These are phyloP conservation scores for Hippoglossus hippoglossus DNA, from an alignment of 2,797 vertebrate genomes.

Conservation along the genomic window DNA sequence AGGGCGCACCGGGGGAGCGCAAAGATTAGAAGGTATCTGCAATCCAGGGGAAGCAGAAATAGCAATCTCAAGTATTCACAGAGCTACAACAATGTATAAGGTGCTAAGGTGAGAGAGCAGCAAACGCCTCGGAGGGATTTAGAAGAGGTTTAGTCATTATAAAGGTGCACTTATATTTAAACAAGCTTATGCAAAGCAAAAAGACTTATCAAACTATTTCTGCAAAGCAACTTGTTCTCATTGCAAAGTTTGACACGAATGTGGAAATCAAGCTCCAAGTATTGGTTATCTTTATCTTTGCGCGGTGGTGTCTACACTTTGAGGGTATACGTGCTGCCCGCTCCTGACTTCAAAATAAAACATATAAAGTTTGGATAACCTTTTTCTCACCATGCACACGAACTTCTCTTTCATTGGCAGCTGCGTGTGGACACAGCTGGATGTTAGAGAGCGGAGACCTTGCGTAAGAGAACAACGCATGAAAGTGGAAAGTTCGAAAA, in stretches of 20 bases:
- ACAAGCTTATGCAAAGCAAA: constrained; percentile 9
- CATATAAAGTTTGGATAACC: not conserved
- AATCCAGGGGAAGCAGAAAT: constrained; percentile 39
- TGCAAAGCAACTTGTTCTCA: not conserved
- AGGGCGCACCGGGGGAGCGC: constrained; percentile 5
- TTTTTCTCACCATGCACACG: not conserved
- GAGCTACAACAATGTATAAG: not conserved
- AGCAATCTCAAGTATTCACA: constrained; percentile 19
- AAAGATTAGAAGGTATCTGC: constrained; percentile 46
- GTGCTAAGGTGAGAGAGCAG: constrained; percentile 21
- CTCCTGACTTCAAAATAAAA: no score
- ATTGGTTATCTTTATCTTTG: not conserved
- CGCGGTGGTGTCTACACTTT: not conserved
- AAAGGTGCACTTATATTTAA: constrained; percentile 23
- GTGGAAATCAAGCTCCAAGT: not conserved
- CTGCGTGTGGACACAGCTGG: constrained; percentile 36
- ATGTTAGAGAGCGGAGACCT: constrained; percentile 12
- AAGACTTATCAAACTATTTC: constrained; percentile 14
- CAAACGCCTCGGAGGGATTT: constrained; percentile 24
- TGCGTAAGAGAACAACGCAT: constrained; percentile 5
- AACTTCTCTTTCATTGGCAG: constrained; percentile 22
- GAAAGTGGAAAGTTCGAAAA: not conserved
- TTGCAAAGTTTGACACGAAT: constrained; percentile 4
- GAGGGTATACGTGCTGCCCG: no score
- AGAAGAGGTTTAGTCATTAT: constrained; percentile 11